Evolutionary conservation across 2,797 vertebrate species (phyloP).

Genomic region (Chrosomus eos): DNA sequence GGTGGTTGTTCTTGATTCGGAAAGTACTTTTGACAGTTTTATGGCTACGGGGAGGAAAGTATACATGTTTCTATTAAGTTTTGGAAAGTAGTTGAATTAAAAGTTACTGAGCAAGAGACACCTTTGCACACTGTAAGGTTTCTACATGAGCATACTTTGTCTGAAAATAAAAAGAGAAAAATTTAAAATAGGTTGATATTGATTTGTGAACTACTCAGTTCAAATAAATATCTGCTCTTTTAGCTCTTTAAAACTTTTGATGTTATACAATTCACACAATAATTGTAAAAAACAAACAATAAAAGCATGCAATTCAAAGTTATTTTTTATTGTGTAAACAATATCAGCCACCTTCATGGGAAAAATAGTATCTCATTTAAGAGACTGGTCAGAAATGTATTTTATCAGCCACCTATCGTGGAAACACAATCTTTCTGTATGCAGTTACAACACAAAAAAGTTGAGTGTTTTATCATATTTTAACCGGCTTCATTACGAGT

Average conservation of each 20-base stretch:
- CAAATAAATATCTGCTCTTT: conserved; percentile 6
- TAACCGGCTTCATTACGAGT: conserved; percentile 1
- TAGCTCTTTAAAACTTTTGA: background rate
- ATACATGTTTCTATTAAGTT: conserved; percentile 47
- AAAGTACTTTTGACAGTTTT: conserved; percentile 42
- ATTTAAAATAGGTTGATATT: conserved; percentile 7
- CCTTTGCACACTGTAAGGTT: conserved; percentile 6
- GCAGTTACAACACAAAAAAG: background rate
- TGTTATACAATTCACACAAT: background rate
- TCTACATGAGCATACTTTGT: conserved; percentile 19
- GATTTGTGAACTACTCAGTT: background rate
- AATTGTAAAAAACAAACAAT: background rate
- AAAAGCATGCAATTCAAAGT: background rate
- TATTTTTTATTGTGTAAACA: background rate
- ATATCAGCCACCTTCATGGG: background rate
- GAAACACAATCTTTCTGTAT: background rate
- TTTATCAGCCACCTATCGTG: background rate
- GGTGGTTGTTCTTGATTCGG: conserved; percentile 39
- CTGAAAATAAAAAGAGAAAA: background rate
- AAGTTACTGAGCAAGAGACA: conserved; percentile 32
- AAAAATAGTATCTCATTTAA: background rate
- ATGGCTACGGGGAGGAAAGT: conserved; percentile 18
- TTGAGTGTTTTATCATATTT: background rate
- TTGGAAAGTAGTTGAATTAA: conserved; percentile 37
- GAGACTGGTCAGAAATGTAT: background rate